These are phyloP conservation scores for Pycnonotus jocosus DNA, from an alignment of 2,113 vertebrate species.

Conservation along the genomic window DNA sequence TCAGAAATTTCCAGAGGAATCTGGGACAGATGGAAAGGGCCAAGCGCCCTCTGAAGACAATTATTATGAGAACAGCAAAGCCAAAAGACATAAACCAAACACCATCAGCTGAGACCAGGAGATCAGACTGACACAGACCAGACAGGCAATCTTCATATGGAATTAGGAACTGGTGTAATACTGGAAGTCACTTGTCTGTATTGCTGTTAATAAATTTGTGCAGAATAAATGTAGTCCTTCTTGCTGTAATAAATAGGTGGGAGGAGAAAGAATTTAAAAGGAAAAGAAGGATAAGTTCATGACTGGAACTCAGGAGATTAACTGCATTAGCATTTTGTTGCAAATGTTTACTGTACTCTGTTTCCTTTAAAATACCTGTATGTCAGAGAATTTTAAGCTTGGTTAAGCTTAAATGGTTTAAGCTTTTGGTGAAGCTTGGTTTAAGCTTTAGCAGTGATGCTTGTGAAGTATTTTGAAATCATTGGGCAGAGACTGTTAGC, in stretches of 20 bases:
- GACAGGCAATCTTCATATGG: background rate
- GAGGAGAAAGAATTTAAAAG: background rate
- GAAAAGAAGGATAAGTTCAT: background rate
- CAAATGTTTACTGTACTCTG: background rate
- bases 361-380: background rate
- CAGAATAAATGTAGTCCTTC: background rate
- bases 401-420: background rate
- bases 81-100: constrained; percentile 41
- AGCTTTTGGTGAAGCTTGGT: background rate
- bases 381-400: background rate
- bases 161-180: background rate
- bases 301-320: background rate
- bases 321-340: background rate
- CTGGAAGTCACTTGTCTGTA: background rate
- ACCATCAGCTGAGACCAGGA: constrained; percentile 34
- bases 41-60: background rate
- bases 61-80: constrained; percentile 29
- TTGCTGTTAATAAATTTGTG: background rate
- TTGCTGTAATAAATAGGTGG: background rate
- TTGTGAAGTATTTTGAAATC: background rate
- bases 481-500: background rate
- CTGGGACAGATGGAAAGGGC: background rate
- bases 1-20: constrained; percentile 76
- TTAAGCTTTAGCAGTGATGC: background rate
- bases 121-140: background rate